phyloP scores from a whole-genome alignment of 2,113 vertebrate species.

The Eublepharis macularius region DNA sequence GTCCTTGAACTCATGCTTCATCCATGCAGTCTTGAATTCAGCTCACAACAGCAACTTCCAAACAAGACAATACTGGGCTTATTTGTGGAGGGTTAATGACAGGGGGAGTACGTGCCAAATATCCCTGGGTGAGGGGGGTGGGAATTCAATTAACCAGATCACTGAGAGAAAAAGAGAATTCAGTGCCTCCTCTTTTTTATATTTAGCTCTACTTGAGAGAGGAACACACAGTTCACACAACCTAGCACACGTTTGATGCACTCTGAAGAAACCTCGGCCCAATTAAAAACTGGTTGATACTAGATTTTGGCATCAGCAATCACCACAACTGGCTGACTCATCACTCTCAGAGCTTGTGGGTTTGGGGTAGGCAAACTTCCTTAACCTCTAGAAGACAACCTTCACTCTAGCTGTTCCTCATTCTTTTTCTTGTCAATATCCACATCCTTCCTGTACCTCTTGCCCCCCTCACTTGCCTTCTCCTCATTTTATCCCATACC shows the following conservation, averaged over 20 bases:
- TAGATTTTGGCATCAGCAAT: neutral
- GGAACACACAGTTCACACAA: slow-evolving; percentile 21
- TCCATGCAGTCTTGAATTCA: slow-evolving; percentile 29
- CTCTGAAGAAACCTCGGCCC: neutral
- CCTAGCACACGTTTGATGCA: neutral
- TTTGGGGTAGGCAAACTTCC: neutral
- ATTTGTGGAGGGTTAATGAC: slow-evolving; percentile 52
- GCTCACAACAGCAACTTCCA: slow-evolving; percentile 29
- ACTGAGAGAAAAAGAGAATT: slow-evolving; percentile 23
- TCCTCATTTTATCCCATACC: too few species aligned
- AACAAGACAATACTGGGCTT: slow-evolving; percentile 3
- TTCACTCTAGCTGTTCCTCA: too few species aligned
- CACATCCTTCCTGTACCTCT: too few species aligned
- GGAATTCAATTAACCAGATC: neutral
- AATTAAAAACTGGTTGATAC: neutral
- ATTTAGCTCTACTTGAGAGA: slow-evolving; percentile 15
- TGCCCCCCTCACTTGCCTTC: too few species aligned
- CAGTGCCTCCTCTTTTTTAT: slow-evolving; percentile 3
- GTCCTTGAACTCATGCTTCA: slow-evolving; percentile 33
- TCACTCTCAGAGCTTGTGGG: too few species aligned
- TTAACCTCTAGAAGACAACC: neutral
- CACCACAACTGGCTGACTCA: neutral
- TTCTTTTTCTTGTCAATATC: too few species aligned
- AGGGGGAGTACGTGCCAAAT: slow-evolving; percentile 13
- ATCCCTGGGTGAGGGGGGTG: neutral